These are phyloP conservation scores for Gari tellinella DNA, from an alignment of 2,888 invertebrate species.

Conservation along the genomic window DNA sequence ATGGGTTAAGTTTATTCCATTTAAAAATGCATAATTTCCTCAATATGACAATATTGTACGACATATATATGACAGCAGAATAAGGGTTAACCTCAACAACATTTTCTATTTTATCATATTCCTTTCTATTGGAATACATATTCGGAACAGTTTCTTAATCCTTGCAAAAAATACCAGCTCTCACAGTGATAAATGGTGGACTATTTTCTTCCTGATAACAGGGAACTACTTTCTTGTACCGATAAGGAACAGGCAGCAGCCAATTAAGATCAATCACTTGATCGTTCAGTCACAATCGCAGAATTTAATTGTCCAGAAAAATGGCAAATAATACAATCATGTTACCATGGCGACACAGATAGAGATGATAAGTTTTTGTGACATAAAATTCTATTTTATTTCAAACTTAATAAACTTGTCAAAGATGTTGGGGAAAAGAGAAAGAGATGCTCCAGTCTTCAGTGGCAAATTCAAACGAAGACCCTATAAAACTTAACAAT, in stretches of 20 bases:
- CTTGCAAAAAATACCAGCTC: not conserved
- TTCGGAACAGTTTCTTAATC: slow-evolving; percentile 2
- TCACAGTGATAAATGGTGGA: slow-evolving; percentile 21
- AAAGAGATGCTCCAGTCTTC: no score
- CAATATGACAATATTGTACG: no score
- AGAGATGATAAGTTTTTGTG: no score
- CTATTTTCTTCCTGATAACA: slow-evolving; percentile 31
- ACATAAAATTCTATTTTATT: no score
- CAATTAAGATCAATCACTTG: slow-evolving; percentile 46
- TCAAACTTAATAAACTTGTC: no score
- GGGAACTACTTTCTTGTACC: slow-evolving; percentile 32
- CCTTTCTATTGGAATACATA: not conserved
- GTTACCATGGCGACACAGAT: slow-evolving; percentile 47
- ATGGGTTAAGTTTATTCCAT: no score
- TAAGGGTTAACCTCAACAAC: not conserved
- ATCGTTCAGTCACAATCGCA: not conserved
- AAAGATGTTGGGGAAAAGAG: no score
- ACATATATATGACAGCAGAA: no score
- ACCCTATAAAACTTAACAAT: no score
- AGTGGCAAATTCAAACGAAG: no score
- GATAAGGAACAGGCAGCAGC: slow-evolving; percentile 38
- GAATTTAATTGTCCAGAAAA: slow-evolving; percentile 55
- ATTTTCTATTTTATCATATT: not conserved
- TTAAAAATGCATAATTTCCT: no score
- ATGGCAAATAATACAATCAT: slow-evolving; percentile 36